Evolutionary conservation across 2,113 vertebrate genomes (phyloP).

Genomic region (Myrmecophaga tridactyla): DNA sequence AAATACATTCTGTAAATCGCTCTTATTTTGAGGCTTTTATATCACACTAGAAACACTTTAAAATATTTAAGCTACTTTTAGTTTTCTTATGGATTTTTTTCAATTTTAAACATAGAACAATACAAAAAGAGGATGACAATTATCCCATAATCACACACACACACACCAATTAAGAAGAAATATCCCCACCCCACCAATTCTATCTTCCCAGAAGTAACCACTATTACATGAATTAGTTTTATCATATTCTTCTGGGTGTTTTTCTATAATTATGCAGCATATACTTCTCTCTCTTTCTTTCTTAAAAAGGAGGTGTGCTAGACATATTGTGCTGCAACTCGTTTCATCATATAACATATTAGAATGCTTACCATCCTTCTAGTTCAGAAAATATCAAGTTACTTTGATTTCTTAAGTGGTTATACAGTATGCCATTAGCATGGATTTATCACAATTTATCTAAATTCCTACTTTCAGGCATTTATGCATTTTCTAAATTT

Average conservation of each 20-base stretch:
- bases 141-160: background rate
- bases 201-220: background rate
- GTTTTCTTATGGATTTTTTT: background rate
- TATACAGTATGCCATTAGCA: background rate
- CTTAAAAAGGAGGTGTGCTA: background rate
- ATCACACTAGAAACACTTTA: background rate
- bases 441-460: background rate
- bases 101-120: constrained; percentile 35
- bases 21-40: constrained; percentile 35
- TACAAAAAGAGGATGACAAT: background rate
- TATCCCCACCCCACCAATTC: background rate
- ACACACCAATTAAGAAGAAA: constrained; percentile 15
- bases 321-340: background rate
- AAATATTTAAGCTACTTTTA: constrained; percentile 35
- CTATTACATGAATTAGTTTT: background rate
- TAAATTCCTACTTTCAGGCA: background rate
- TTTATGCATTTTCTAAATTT: background rate
- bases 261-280: background rate
- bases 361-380: background rate
- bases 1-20: constrained; percentile 29
- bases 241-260: background rate
- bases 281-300: background rate
- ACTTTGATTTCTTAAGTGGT: constrained; percentile 32
- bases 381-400: background rate
- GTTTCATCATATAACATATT: background rate